Evolutionary conservation across 2,113 vertebrate species (phyloP).

Genomic region (Neolamprologus modestus): DNA sequence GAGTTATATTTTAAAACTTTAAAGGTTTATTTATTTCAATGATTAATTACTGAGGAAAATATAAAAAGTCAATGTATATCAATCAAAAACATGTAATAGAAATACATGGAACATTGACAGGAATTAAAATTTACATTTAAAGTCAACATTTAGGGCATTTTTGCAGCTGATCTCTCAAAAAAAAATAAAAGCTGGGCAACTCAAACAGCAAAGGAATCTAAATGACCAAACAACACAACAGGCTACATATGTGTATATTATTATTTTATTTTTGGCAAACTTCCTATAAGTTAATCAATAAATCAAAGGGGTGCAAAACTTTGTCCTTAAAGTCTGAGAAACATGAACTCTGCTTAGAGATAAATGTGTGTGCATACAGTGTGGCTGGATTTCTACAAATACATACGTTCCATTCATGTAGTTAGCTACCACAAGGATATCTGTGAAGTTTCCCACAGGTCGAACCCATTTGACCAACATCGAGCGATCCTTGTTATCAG

Average conservation of each 20-base stretch:
- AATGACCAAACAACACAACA: not conserved
- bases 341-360: not conserved
- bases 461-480: not conserved
- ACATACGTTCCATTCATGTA: accelerated
- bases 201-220: not conserved
- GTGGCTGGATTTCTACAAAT: not conserved
- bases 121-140: not conserved
- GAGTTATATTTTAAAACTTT: not conserved
- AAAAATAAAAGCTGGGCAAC: not conserved
- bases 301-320: not conserved
- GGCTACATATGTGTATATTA: not conserved
- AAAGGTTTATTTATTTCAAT: not conserved
- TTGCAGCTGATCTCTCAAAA: not conserved
- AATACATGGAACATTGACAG: not conserved
- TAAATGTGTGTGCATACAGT: not conserved
- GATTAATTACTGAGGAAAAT: not conserved
- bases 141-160: not conserved
- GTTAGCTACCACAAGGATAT: not conserved
- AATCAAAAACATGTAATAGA: not conserved
- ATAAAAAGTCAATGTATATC: not conserved
- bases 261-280: not conserved
- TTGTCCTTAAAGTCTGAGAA: not conserved
- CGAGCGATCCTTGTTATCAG: accelerated
- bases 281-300: not conserved
- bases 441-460: not conserved